A percentile compares a stretch with the other conserved stretches of the same genome.
These are phyloP conservation scores for Heliornis fulica DNA, from an alignment of 2,113 vertebrate genomes.

Conservation along the genomic window DNA sequence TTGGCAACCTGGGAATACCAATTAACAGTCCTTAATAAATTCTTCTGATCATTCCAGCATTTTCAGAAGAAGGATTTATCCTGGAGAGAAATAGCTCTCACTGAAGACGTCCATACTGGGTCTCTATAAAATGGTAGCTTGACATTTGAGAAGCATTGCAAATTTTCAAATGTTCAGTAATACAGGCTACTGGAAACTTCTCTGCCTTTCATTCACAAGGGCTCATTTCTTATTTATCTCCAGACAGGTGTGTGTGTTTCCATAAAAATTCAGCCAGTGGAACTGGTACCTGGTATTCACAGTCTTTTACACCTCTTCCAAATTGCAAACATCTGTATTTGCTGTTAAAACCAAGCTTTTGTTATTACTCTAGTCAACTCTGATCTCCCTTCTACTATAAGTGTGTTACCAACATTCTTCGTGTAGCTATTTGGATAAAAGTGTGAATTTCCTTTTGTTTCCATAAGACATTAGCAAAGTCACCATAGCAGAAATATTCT, in stretches of 20 bases:
- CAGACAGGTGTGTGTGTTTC: neutral
- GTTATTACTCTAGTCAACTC: neutral
- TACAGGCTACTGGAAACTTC: neutral
- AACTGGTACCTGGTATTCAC: neutral
- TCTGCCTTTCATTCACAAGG: neutral
- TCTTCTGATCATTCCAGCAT: neutral
- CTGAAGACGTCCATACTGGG: neutral
- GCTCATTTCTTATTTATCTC: neutral
- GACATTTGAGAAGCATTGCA: neutral
- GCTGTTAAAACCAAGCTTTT: neutral
- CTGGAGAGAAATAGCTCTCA: neutral
- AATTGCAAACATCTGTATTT: neutral
- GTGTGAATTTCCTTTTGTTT: neutral
- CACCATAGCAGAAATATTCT: neutral
- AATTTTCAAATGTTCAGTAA: neutral
- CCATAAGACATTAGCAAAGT: neutral
- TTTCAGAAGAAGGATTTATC: neutral
- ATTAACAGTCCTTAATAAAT: neutral
- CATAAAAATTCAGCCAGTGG: neutral
- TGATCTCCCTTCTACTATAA: neutral
- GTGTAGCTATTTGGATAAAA: neutral
- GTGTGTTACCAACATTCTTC: neutral
- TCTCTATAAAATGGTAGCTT: neutral
- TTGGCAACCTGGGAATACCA: neutral
- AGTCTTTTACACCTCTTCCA: neutral